Conservation (phyloP, 1,140 invertebrate species). For the Zophobas morio region DNA sequence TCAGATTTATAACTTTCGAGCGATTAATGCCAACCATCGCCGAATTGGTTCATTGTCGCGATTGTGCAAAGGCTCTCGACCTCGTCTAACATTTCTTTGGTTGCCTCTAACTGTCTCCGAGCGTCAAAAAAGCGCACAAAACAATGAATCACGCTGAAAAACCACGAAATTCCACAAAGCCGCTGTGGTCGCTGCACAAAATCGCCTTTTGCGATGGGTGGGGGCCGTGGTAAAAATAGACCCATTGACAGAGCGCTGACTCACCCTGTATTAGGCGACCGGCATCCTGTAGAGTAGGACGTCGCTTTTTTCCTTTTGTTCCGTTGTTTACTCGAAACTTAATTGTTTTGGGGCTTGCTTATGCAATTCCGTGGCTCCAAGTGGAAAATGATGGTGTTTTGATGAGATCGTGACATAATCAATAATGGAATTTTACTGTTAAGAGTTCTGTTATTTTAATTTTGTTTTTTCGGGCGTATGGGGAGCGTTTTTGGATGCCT, state of each 20-base stretch:
- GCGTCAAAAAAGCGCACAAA: neutral
- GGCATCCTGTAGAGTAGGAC: neutral
- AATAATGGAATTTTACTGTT: no score
- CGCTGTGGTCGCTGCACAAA: neutral
- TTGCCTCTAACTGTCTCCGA: neutral
- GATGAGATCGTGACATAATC: no score
- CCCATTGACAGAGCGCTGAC: neutral
- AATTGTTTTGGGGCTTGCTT: no score
- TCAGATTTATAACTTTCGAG: no score
- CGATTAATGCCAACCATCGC: no score
- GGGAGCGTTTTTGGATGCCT: no score
- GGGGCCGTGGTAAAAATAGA: no score
- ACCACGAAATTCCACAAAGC: neutral
- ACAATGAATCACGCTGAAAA: conserved; percentile 1
- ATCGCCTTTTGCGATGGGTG: no score
- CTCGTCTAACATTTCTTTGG: conserved; percentile 12
- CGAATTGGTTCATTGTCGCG: neutral
- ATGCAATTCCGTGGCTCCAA: no score
- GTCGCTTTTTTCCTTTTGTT: conserved; percentile 5
- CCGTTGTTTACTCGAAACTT: neutral
- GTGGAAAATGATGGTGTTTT: no score
- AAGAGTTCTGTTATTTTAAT: no score
- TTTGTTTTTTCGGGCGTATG: no score
- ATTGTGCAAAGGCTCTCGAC: neutral
- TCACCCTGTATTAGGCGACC: conserved; percentile 1